These are phyloP conservation scores for Patiria miniata DNA, from an alignment of 35 echinoderm and acorn worm genomes.

Conservation along the genomic window DNA sequence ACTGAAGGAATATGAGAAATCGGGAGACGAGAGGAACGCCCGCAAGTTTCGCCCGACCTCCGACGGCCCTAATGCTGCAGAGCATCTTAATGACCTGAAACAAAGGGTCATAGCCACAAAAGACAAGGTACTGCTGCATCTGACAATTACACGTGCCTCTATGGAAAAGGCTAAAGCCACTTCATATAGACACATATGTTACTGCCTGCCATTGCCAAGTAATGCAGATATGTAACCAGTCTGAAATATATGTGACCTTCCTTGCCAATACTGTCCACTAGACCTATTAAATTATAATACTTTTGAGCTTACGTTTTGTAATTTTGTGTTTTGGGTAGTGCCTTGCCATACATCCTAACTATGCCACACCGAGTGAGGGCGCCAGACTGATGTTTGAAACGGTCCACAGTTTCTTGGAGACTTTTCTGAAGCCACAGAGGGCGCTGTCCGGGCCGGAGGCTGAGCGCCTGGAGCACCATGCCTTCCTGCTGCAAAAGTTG, in stretches of 20 bases:
- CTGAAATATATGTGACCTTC: too few species aligned
- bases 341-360: slow-evolving; percentile 46
- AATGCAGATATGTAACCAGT: too few species aligned
- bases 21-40: slow-evolving; percentile 39
- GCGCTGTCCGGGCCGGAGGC: slow-evolving; percentile 42
- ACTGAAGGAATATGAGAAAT: slow-evolving; percentile 43
- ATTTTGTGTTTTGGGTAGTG: slow-evolving; percentile 58
- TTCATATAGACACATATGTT: too few species aligned
- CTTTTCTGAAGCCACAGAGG: slow-evolving; percentile 26
- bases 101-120: slow-evolving; percentile 62
- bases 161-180: too few species aligned
- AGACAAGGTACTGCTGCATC: slow-evolving; percentile 78
- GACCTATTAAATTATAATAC: too few species aligned
- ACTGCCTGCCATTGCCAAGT: too few species aligned
- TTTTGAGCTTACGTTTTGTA: too few species aligned
- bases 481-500: slow-evolving; percentile 43
- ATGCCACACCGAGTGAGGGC: slow-evolving; percentile 61
- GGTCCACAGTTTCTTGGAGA: slow-evolving; percentile 37
- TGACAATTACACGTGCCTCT: too few species aligned
- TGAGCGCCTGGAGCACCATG: slow-evolving; percentile 51
- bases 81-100: slow-evolving; percentile 53
- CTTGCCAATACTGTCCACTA: too few species aligned
- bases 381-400: slow-evolving; percentile 81
- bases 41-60: slow-evolving; percentile 61
- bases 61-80: slow-evolving; percentile 68